A percentile compares a stretch with the other conserved stretches of the same genome.
These are phyloP conservation scores for Typhlichthys eigenmanni DNA, from an alignment of 2,797 vertebrate species.

Conservation along the genomic window DNA sequence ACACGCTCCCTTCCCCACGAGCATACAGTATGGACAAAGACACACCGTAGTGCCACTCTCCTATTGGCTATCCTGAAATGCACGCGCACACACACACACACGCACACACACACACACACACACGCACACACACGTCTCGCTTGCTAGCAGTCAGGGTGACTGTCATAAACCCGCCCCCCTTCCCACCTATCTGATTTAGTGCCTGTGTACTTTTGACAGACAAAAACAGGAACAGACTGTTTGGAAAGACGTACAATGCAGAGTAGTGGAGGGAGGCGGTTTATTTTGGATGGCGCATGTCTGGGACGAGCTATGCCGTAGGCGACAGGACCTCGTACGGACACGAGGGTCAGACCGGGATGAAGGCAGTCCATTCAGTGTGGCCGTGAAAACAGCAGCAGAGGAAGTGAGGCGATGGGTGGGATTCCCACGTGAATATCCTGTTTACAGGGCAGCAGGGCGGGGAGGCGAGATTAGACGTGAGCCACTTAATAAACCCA, in stretches of 20 bases:
- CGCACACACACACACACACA: slow-evolving; percentile 16
- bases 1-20: slow-evolving; percentile 55
- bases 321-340: no score
- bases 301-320: no score
- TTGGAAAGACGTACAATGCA: no score
- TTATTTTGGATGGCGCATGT: no score
- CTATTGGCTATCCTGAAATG: slow-evolving; percentile 11
- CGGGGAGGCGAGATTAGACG: slow-evolving; percentile 21
- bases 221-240: no score
- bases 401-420: slow-evolving; percentile 50
- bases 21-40: slow-evolving; percentile 39
- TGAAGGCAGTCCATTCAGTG: slow-evolving; percentile 18
- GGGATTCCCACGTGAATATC: slow-evolving; percentile 59
- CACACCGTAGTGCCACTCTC: slow-evolving; percentile 30
- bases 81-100: slow-evolving; percentile 11
- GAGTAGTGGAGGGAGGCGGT: no score
- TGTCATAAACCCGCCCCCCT: slow-evolving; percentile 59
- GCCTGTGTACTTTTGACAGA: no score
- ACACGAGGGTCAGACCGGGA: slow-evolving; percentile 27
- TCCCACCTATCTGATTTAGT: slow-evolving; percentile 29
- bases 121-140: slow-evolving; percentile 6
- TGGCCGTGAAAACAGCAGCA: slow-evolving; percentile 41
- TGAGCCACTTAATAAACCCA: slow-evolving; percentile 28
- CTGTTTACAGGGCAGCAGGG: slow-evolving; percentile 57
- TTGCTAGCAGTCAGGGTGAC: slow-evolving; percentile 37